Evolutionary conservation across 2,797 vertebrate genomes (phyloP), one percentile per base, ranked within the genome.

Genomic region (Acestrorhynchus altus): DNA sequence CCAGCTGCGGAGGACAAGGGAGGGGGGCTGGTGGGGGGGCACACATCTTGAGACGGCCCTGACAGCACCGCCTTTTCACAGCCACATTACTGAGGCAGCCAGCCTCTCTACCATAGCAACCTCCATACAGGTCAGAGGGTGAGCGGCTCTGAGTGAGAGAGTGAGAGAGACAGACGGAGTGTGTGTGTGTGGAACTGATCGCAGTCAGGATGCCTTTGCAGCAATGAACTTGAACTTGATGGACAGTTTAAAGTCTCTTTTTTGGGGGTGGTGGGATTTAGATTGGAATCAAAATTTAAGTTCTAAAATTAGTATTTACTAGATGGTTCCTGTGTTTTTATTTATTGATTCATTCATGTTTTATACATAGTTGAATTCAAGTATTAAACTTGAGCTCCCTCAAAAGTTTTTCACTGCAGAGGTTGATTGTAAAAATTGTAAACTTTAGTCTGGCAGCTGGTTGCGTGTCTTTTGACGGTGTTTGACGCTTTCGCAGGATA

Each of bases 61-160:
- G 96, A 98, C 97, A 97, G 95, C 94, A 95, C 86, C 92, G 94
- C 94, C 95, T 96, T 96, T 96, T 94, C 94, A 94, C 77, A 83
- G 51, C 89, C 85, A 94, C 96, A 97, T 97, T 95, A 94, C 94
- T 98, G 90, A 91, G 92, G 85, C 83, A 89, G 90, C 91, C 90
- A 92, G 89, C 90, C 89, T 90, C 88, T 92, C 94, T 95, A 94
- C 95, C 97, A 94, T 97, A 95, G 96, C 96, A 98, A 99, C 97
- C 88, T 86, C 83, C 78, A 63, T 83, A 83, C 85, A 89, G 93
- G 92, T 93, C 92, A 94, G 90, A 93, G 93, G 90, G 86, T 89
- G 90, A 80, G 77, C 83, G 86, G 87, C 83, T 85, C 78, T 84
- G 78, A 79, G 81, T 71, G 69, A 11, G 49, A 44, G 65, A 65